phyloP scores from a whole-genome alignment of 2,113 vertebrate genomes.

The Dipodomys ordii region DNA sequence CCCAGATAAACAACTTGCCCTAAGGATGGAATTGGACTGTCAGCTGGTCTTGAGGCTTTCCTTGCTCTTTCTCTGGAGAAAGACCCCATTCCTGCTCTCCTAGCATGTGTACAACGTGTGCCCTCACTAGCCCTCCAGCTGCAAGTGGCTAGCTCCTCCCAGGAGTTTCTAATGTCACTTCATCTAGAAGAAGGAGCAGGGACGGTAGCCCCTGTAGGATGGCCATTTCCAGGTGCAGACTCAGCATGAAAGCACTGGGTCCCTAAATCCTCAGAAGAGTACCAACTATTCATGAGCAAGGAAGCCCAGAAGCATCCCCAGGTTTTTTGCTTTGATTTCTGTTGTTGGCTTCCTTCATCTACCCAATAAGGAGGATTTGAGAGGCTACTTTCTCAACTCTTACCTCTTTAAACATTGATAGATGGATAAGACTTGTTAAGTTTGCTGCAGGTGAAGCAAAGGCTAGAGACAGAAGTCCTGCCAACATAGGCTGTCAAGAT shows the following conservation, averaged over 20 bases:
- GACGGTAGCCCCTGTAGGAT: neutral
- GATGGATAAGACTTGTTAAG: neutral
- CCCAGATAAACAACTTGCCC: neutral
- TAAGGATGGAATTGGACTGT: neutral
- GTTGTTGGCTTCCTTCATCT: no score
- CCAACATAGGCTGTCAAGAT: neutral
- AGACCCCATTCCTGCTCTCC: neutral
- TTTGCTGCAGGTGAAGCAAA: neutral
- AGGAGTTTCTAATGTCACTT: neutral
- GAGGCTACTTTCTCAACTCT: conserved; percentile 12
- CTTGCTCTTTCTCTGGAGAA: neutral
- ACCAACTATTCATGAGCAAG: neutral
- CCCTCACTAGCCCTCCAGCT: neutral
- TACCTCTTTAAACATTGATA: neutral
- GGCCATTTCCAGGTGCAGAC: neutral
- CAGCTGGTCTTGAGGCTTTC: neutral
- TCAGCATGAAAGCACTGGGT: no score
- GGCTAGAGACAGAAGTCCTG: neutral
- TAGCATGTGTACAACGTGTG: neutral
- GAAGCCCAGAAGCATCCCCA: neutral
- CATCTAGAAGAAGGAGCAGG: conserved; percentile 39
- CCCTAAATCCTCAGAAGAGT: neutral
- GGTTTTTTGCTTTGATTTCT: neutral
- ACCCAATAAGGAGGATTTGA: no score
- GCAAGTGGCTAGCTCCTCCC: neutral